Conservation (phyloP, 2,113 vertebrate genomes). For the Benthochromis sp. region DNA sequence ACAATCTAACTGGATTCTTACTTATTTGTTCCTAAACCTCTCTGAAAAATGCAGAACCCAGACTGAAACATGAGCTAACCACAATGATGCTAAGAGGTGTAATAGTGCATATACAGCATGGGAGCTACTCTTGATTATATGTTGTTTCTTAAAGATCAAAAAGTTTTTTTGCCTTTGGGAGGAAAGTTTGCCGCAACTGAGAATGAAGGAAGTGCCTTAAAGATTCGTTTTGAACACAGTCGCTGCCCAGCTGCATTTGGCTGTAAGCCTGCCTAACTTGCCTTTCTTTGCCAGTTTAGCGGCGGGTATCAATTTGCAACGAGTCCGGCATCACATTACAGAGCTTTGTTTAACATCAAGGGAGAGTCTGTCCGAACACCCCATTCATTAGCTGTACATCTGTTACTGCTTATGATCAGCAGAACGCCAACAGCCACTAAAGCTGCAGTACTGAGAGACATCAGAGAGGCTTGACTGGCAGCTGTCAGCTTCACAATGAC, state of each 20-base stretch:
- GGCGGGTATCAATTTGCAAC: neutral
- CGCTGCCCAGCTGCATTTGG: neutral
- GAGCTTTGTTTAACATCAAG: neutral
- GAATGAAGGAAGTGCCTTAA: neutral
- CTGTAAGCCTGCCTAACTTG: neutral
- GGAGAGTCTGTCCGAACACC: neutral
- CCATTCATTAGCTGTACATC: slow-evolving; percentile 15
- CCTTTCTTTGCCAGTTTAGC: neutral
- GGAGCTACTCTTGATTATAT: neutral
- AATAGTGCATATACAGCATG: neutral
- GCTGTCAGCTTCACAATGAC: neutral
- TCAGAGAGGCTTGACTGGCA: slow-evolving; percentile 22
- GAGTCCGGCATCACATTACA: neutral
- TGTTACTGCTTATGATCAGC: slow-evolving; percentile 21
- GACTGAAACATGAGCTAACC: neutral
- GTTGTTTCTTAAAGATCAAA: neutral
- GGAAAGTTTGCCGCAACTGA: neutral
- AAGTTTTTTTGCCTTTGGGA: neutral
- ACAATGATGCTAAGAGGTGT: neutral
- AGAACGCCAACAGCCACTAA: neutral
- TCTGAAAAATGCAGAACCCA: neutral
- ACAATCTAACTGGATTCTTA: neutral
- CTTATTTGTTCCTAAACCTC: neutral
- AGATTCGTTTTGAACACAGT: neutral
- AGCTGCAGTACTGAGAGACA: neutral